phyloP scores from a whole-genome alignment of 2,888 invertebrate species.

The Ophion ventricosus region DNA sequence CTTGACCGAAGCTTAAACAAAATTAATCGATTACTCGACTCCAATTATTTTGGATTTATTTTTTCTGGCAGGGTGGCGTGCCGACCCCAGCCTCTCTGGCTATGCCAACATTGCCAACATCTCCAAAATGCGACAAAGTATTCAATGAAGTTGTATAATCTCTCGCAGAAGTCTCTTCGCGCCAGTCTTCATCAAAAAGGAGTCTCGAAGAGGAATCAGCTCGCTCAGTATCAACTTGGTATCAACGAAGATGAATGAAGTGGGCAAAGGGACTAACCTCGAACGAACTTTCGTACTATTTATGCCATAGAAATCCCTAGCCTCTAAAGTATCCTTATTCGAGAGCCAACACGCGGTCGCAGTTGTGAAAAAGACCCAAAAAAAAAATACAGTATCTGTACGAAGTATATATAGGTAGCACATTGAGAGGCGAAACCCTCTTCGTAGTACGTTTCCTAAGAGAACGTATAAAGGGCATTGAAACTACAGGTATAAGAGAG shows the following conservation, averaged over 20 bases:
- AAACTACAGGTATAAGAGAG: slow-evolving; percentile 1
- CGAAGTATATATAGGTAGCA: not conserved
- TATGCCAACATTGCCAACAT: not conserved
- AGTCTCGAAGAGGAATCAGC: slow-evolving; percentile 19
- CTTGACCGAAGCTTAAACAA: too few species aligned
- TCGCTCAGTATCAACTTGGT: slow-evolving; percentile 39
- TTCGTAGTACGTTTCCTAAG: slow-evolving; percentile 38
- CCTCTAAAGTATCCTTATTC: slow-evolving; percentile 27
- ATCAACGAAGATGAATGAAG: slow-evolving; percentile 38
- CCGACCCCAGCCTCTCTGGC: too few species aligned
- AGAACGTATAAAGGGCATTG: slow-evolving; percentile 43
- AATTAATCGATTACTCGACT: too few species aligned
- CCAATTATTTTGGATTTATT: too few species aligned
- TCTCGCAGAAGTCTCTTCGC: not conserved
- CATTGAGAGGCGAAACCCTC: slow-evolving; percentile 2
- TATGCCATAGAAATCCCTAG: not conserved
- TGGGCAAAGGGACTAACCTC: slow-evolving; percentile 3
- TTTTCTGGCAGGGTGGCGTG: too few species aligned
- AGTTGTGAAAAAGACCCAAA: slow-evolving; percentile 19
- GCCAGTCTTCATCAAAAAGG: slow-evolving; percentile 21
- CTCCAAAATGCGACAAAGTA: not conserved
- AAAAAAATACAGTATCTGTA: slow-evolving; percentile 38
- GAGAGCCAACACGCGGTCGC: slow-evolving; percentile 20
- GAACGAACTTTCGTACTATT: slow-evolving; percentile 24
- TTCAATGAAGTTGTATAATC: not conserved